Percentiles rank a stretch among this genome's conserved stretches.
These are phyloP conservation scores for Ormia ochracea DNA, from an alignment of 2,888 invertebrate species.

Conservation along the genomic window DNA sequence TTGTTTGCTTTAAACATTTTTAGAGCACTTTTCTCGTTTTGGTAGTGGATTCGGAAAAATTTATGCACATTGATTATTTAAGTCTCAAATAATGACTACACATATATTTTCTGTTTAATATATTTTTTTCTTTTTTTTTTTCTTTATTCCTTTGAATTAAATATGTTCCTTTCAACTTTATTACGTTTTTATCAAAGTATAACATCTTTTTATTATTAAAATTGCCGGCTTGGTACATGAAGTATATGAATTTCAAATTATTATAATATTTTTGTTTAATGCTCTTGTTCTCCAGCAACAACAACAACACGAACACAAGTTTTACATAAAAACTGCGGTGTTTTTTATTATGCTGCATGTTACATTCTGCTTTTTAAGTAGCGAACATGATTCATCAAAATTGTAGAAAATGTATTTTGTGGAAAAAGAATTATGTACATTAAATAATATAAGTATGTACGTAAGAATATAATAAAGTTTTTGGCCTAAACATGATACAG, in stretches of 20 bases:
- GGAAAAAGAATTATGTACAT: not conserved
- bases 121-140: not conserved
- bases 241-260: constrained; percentile 60
- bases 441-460: not conserved
- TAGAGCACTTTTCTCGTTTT: not conserved
- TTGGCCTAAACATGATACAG: constrained; percentile 57
- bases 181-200: constrained; percentile 56
- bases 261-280: constrained; percentile 21
- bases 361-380: constrained; percentile 24
- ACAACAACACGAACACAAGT: not conserved
- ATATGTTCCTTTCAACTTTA: too few relatives aligned
- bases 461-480: constrained; percentile 27
- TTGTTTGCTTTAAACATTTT: constrained; percentile 1
- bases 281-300: not conserved
- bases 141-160: too few relatives aligned
- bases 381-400: constrained; percentile 55
- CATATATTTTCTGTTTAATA: constrained; percentile 22
- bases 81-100: constrained; percentile 23
- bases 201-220: constrained; percentile 59
- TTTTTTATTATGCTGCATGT: not conserved
- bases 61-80: not conserved
- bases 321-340: constrained; percentile 30
- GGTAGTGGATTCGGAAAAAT: not conserved
- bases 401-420: constrained; percentile 5
- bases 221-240: constrained; percentile 31